These are phyloP conservation scores for Corbicula japonica DNA, from an alignment of 2,888 invertebrate species.

Conservation along the genomic window DNA sequence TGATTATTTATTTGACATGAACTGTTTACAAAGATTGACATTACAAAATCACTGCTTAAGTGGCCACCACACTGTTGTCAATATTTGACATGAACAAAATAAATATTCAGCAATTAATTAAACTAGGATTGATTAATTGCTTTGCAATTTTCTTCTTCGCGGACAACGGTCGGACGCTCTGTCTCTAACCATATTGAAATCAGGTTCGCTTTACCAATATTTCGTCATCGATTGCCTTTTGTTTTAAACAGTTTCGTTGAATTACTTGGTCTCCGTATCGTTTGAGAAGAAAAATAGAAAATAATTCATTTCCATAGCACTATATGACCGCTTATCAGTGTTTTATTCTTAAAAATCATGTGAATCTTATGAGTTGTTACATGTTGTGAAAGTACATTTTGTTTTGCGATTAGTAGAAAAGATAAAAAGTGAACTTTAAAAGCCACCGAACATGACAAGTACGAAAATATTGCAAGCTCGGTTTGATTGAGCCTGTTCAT, in stretches of 20 bases:
- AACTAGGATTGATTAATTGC: constrained; percentile 64
- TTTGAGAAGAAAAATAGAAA: not conserved
- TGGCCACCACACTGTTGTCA: constrained; percentile 61
- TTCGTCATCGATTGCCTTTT: constrained; percentile 23
- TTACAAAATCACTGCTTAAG: constrained; percentile 55
- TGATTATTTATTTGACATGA: constrained; percentile 51
- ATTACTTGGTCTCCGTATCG: not conserved
- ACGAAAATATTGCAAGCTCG: too few species aligned
- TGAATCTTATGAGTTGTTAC: too few species aligned
- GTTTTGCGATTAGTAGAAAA: too few species aligned
- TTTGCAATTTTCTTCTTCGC: constrained; percentile 44
- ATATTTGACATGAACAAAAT: constrained; percentile 61
- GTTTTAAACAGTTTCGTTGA: constrained; percentile 18
- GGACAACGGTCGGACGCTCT: constrained; percentile 36
- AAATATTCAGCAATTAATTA: constrained; percentile 67
- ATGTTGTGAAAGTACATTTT: too few species aligned
- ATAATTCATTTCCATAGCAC: not conserved
- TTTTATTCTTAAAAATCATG: too few species aligned
- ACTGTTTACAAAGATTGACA: constrained; percentile 50
- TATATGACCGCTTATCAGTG: too few species aligned
- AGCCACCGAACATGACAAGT: too few species aligned
- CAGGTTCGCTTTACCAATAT: constrained; percentile 15
- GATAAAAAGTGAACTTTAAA: too few species aligned
- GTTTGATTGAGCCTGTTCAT: too few species aligned
- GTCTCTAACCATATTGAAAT: constrained; percentile 39